Evolutionary conservation across 2,797 vertebrate genomes (phyloP), one percentile per base, ranked within the genome.

Genomic region (Mionectes olivaceus): DNA sequence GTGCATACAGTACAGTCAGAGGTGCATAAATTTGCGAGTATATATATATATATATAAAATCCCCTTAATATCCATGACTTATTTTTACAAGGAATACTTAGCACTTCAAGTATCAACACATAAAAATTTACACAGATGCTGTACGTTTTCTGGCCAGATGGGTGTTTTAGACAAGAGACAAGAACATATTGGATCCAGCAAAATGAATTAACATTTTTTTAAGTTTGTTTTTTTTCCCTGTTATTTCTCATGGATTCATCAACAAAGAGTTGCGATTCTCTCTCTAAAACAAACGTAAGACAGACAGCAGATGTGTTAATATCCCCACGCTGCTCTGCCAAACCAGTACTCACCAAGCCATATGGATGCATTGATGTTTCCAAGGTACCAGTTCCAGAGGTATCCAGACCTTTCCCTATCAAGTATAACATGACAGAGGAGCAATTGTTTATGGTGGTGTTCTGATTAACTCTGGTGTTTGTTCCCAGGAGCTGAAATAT

Each of bases 31-130:
- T 76, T 59, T 55, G 11, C 9, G 44, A 56, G 11, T 6, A 12
- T 32, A 49, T 55, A 35, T 35, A 35, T 35, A 35, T 35, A 35
- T 35, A 35, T 35, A 35, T 35, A 30, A 47, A 11, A 0, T 41
- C 2, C 12, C 18, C 32, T 32, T 84, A 60, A 64, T 71, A 53
- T 57, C 69, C 8, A 4, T 44, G 13, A 56, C 5, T 67, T 86
- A 76, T 81, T 94, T 95, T 93, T 91, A 60, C 69, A 65, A 68
- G 41, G 14, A 65, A 50, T 93, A 89, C 69, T 95, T 86, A 84
- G 56, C 60, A 80, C 17, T 73, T 79, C 52, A 83, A 55, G 33
- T 24, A 73, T 83, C 61, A 41, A 59, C 44, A 44, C 39, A n/a
- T 47, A 69, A 86, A 86, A 60, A 82, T 46, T 65, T 71, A 60